Base-by-base conservation (phyloP, 2,888 invertebrate species). In the Caenorhabditis parvicauda region DNA sequence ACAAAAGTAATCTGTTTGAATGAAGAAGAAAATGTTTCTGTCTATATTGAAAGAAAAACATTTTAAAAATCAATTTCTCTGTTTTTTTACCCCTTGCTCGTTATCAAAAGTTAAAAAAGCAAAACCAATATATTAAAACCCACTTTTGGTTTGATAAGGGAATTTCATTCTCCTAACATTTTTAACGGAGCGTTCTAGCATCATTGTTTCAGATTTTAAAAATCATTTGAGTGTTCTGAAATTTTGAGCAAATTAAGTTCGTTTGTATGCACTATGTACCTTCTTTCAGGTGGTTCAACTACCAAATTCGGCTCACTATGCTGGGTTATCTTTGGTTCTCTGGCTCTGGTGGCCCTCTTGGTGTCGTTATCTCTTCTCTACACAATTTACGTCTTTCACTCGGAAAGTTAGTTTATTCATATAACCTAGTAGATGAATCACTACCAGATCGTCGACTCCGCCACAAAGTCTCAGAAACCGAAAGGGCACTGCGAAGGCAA, bases 241-340 rank as follows among this genome's bases (percentile, higher is more conserved):
- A n/a, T n/a, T n/a, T n/a, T n/a, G n/a, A n/a, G n/a, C n/a, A n/a
- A n/a, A n/a, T n/a, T n/a, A n/a, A n/a, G n/a, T n/a, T n/a, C n/a
- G n/a, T n/a, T n/a, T n/a, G n/a, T n/a, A n/a, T n/a, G n/a, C n/a
- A n/a, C n/a, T n/a, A n/a, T n/a, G n/a, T n/a, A n/a, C 24, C 9
- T 6, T 29, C 17, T 54, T 67, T 25, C 42, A 68, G 67, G 70
- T 42, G 45, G 51, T 7, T 45, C 49, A 28, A 53, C 53, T n/a
- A 59, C 67, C 43, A 49, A 41, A 41, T 71, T 65, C 37, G 69
- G 64, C 19, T 45, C 69, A 19, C 49, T 67, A 17, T 75, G 63
- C 41, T 72, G 68, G 68, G 64, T 63, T 7, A 59, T 74, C 24
- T 67, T 64, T 12, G 67, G 42, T 3, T n/a, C 67, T 5, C 55